Evolutionary conservation across 2,797 vertebrate species (phyloP).

Genomic region (Argya squamiceps): DNA sequence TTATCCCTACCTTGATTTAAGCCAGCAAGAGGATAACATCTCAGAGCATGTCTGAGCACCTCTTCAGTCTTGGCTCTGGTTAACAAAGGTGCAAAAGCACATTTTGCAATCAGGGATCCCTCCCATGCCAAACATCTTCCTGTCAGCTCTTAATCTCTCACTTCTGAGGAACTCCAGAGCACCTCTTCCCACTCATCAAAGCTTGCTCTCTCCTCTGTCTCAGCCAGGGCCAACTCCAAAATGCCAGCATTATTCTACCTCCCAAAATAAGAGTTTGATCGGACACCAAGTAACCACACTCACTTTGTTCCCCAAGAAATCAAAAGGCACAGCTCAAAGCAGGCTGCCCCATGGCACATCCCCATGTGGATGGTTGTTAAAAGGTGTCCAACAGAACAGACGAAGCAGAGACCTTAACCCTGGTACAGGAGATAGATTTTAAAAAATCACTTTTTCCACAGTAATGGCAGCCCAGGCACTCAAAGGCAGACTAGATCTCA

Average conservation of each 20-base stretch:
- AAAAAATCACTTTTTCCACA: neutral
- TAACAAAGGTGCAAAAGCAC: neutral
- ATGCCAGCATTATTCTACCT: accelerated
- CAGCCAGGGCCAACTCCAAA: neutral
- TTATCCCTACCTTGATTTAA: neutral
- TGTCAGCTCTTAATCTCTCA: neutral
- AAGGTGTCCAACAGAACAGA: neutral
- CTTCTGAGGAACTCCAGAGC: neutral
- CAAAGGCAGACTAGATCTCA: neutral
- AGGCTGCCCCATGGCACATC: neutral
- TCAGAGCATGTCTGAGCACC: slow-evolving; percentile 33
- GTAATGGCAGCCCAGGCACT: neutral
- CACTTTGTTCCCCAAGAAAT: neutral
- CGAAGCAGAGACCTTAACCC: neutral
- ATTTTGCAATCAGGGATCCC: slow-evolving; percentile 35
- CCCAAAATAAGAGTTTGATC: neutral
- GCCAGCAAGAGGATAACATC: neutral
- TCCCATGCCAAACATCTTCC: slow-evolving; percentile 32
- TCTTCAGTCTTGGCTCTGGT: neutral
- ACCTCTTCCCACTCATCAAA: neutral
- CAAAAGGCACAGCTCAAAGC: neutral
- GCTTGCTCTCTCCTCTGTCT: neutral
- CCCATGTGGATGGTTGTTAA: neutral
- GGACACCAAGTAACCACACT: accelerated
- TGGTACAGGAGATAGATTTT: accelerated